Evolutionary conservation across 1,140 invertebrate species (phyloP), one percentile per base, ranked within the genome.

Genomic region (Oreohelix idahoensis): DNA sequence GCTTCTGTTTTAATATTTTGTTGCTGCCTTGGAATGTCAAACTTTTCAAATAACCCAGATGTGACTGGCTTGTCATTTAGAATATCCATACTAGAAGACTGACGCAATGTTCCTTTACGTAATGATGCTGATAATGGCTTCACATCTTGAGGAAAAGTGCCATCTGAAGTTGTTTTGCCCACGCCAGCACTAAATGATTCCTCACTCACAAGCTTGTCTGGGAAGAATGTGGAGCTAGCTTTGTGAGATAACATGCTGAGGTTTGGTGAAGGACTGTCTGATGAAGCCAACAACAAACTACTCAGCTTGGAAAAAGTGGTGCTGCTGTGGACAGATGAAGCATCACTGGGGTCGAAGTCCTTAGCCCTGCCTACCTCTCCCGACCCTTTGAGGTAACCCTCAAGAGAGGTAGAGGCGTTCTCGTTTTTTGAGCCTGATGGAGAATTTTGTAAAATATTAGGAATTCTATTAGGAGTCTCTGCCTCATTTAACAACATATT

Each of bases 401-500:
- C 89, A 88, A 87, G 88, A 87, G 89, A 90, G 88, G 89, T 89
- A 89, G 89, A 90, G 87, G 84, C 86, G 86, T 88, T 87, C 88
- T 90, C 89, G 89, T 91, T 91, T 90, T 90, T 91, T 90, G 89
- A 81, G 83, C 83, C 84, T 69, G 82, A 63, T 79, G 84, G 71
- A 79, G 84, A 83, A 85, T 83, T 87, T 83, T 81, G 77, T 74
- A 81, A 78, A 23, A 78, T 73, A 81, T 53, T 82, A 32, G 79
- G 83, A 77, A 76, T 84, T 45, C n/a, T 71, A 49, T 70, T 86
- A n/a, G 29, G 53, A 51, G 45, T 73, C 10, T 84, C 79, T 35
- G 71, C 36, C 51, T 86, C 71, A 26, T 58, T 70, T 17, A 86
- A 76, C 38, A 87, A 45, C 26, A 82, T 76, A 8, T 80, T 39